Evolutionary conservation across 2,888 invertebrate species (phyloP), one percentile per base, ranked within the genome.

Genomic region (Papilio protenor): DNA sequence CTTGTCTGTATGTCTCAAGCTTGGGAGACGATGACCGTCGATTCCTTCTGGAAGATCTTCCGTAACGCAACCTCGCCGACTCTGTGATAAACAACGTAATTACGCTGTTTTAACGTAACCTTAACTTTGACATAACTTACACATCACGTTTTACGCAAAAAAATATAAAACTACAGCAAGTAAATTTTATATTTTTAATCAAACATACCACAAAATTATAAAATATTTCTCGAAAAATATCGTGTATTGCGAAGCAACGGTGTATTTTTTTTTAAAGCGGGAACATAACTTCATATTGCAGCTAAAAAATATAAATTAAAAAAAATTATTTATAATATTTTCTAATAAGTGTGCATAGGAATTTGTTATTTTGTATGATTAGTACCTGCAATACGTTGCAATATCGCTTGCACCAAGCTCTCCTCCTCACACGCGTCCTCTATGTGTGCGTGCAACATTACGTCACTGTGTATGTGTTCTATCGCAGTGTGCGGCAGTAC

Each of bases 301-400:
- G 16, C 76, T 21, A 70, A 47, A 73, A 57, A 52, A 16, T 18
- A 21, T 11, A 72, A 57, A 57, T 21, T 52, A 52, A 16, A 52
- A 57, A 57, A n/a, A n/a, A n/a, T n/a, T n/a, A n/a, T n/a, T n/a
- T n/a, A n/a, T n/a, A n/a, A n/a, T n/a, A n/a, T n/a, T n/a, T n/a
- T n/a, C n/a, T n/a, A n/a, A n/a, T n/a, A n/a, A n/a, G n/a, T 27
- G n/a, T 21, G 57, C 64, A 77, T 27, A 61, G n/a, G 69, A 69
- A 72, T 77, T 78, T 23, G 33, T 16, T 8, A 10, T 23, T 40
- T 45, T 55, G 23, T 59, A 21, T 57, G 21, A 33, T 55, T 49
- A 77, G 75, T 93, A 94, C 94, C 94, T 94, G 92, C 91, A 59
- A 94, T 87, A 81, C 91, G 89, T 87, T 94, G 91, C 88, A 94